Evolutionary conservation across 2,888 invertebrate species (phyloP), one percentile per base, ranked within the genome.

Genomic region (Nymphalis polychloros): DNA sequence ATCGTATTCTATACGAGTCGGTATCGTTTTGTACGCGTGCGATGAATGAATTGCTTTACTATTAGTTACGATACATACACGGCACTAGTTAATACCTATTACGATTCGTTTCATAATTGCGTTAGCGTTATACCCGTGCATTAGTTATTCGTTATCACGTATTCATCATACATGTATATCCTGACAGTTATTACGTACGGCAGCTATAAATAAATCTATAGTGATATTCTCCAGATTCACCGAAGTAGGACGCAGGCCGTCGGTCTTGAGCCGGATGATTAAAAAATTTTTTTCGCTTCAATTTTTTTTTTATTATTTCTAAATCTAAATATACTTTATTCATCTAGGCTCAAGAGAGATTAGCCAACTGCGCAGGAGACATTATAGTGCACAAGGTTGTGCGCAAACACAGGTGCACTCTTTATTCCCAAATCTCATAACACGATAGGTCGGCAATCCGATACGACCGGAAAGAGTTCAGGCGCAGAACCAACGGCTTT

Each of bases 241-340:
- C 19, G 20, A 67, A 62, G 67, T 62, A 62, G 55, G 57, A 57
- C 62, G 49, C 59, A 60, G 50, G 59, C 60, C 13, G 57, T n/a
- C 53, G 52, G 52, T 41, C 59, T 50, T 50, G 50, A 2, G 53
- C 53, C 60, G 65, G 60, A 65, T 60, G 59, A 60, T 60, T 65
- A 60, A 60, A 41, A 65, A 52, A 65, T 31, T 19, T 47, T 59
- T 60, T 53, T 46, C 60, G 20, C 23, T 60, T 47, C 31, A 50
- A 23, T 20, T 57, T 59, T 48, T 41, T 31, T 19, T 52, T 31
- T 16, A 59, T 23, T 49, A 7, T 49, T 49, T 1, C 49, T 49
- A 49, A 49, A 49, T 49, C 13, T 41, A 41, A 41, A 13, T 41
- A 41, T 41, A 41, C 4, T 41, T 13, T 41, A 41, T 13, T 41